These are phyloP conservation scores for human DNA, from an alignment of 2,113 vertebrate genomes.

Conservation along the genomic window DNA sequence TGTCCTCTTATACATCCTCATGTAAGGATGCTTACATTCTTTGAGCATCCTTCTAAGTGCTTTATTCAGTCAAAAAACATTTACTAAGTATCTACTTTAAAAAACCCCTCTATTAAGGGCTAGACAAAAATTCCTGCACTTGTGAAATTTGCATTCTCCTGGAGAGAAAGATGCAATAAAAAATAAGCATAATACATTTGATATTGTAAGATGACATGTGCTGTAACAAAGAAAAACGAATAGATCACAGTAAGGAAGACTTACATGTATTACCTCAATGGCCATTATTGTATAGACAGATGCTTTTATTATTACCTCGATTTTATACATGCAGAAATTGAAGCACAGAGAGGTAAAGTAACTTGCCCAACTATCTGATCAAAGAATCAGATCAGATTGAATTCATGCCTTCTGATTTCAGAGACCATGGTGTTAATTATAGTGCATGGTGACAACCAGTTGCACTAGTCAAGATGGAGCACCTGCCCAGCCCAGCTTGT, in stretches of 20 bases:
- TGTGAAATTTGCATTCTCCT: background rate
- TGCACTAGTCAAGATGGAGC: background rate
- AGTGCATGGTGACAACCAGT: accelerated
- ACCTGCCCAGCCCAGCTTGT: accelerated
- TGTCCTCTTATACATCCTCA: background rate
- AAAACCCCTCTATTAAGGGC: background rate
- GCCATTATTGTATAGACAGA: background rate
- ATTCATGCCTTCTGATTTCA: background rate
- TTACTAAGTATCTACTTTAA: background rate
- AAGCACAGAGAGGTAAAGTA: background rate
- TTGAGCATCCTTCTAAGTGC: background rate
- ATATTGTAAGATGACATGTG: background rate
- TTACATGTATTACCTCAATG: background rate
- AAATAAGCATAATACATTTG: background rate
- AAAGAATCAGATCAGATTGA: background rate
- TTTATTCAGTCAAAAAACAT: background rate
- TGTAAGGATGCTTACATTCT: background rate
- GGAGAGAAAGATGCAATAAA: background rate
- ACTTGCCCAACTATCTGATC: background rate
- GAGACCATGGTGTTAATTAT: background rate
- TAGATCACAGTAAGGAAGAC: background rate
- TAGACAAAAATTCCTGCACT: background rate
- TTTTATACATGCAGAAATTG: background rate
- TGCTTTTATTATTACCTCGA: background rate
- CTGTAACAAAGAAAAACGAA: background rate